A percentile compares a stretch with the other conserved stretches of the same genome.
Conservation (phyloP, 2,113 vertebrate genomes). For the sheep (Ovis aries) region DNA sequence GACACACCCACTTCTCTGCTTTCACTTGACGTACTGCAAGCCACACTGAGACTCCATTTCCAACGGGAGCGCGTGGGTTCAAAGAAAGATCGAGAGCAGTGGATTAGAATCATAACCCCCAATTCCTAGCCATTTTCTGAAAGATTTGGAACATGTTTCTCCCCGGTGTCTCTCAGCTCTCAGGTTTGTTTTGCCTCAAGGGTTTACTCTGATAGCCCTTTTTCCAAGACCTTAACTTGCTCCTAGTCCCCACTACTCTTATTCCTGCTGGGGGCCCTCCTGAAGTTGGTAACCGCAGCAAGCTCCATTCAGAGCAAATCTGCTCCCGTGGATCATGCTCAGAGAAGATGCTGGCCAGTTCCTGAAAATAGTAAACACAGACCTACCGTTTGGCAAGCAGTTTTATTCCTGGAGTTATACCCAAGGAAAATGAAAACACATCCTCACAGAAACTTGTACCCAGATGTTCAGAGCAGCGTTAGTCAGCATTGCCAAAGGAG, state of each 20-base stretch:
- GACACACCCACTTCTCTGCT: background rate
- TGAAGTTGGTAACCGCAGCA: background rate
- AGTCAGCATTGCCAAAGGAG: background rate
- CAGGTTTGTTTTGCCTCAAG: background rate
- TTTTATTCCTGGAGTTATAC: background rate
- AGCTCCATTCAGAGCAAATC: background rate
- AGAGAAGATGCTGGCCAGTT: background rate
- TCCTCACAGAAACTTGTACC: background rate
- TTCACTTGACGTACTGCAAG: background rate
- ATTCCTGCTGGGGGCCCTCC: background rate
- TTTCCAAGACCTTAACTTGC: background rate
- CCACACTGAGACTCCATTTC: background rate
- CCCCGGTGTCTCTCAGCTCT: background rate
- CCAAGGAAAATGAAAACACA: background rate
- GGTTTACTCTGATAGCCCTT: too few species aligned
- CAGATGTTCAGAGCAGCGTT: background rate
- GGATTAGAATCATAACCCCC: background rate
- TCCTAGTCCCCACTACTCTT: background rate
- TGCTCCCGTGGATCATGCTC: background rate
- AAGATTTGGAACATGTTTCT: background rate
- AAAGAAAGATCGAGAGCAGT: background rate
- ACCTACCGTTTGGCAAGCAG: accelerated
- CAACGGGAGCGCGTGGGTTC: background rate
- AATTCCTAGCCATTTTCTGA: background rate
- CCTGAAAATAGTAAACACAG: background rate